Evolutionary conservation across 2,888 invertebrate species (phyloP), one percentile per base, ranked within the genome.

Genomic region (Harpalus rufipes): DNA sequence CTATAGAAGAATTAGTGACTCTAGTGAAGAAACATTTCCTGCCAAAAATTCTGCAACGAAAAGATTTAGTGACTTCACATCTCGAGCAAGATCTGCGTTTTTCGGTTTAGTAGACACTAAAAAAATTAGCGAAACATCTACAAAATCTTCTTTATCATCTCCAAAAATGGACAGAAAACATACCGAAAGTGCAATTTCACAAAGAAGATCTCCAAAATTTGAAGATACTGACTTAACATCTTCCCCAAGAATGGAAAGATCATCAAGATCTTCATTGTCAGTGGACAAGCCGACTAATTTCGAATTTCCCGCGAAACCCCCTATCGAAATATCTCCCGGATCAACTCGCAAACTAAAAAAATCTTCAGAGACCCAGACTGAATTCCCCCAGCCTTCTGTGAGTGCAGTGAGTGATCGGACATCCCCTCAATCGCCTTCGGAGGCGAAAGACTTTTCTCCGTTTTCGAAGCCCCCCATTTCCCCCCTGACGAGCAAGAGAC

Each of bases 381-480:
- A 61, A 61, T 14, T 61, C 44, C 44, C 44, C 12, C 32, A 32
- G 32, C 56, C 56, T 1, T 14, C 56, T 56, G 14, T 14, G 56
- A 74, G 74, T 74, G 65, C n/a, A 21, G 32, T 32, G 32, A 41
- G 74, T 74, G 74, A 74, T 16, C 39, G 74, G 18, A 74, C 41
- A 41, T 18, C 74, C 6, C 41, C 39, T 18, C 14, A n/a, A 14
- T 74, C 25, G 74, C 74, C 74, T 16, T 51, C 74, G 44, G 76
- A 76, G 12, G 44, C 44, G 12, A 51, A n/a, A 68, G 68, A 68
- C 68, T 68, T 68, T 68, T 68, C 68, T 14, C 39, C 68, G 21
- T 63, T 63, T 18, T 25, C 63, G n/a, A 74, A 85, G 68, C 51
- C 72, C 78, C 85, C 56, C n/a, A 68, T 14, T 7, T 72, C 58